Conservation (phyloP, 2,113 vertebrate species). For the Neotoma lepida region DNA sequence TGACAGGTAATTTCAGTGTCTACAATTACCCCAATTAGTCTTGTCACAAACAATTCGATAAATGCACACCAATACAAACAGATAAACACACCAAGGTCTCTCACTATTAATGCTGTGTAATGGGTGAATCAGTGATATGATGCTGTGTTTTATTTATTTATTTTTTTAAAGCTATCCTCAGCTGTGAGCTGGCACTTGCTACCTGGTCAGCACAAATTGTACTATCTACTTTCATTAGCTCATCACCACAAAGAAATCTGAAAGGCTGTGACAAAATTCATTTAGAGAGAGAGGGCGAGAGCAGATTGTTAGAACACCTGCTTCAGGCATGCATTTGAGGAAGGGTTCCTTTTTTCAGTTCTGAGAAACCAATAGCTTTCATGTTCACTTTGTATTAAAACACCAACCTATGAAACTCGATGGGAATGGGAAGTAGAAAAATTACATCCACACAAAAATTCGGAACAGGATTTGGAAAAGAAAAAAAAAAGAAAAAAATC, state of each 20-base stretch:
- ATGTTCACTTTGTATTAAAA: conserved; percentile 79
- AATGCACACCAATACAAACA: conserved; percentile 98
- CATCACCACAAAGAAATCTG: conserved; percentile 92
- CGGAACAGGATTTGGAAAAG: conserved; percentile 19
- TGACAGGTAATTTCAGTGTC: conserved; percentile 99
- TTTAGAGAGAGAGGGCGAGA: conserved; percentile 90
- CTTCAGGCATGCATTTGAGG: conserved; percentile 94
- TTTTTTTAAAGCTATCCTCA: conserved; percentile 90
- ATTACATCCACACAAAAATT: conserved; percentile 75
- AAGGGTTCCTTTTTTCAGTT: conserved; percentile 85
- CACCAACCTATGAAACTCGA: conserved; percentile 83
- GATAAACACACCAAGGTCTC: conserved; percentile 94
- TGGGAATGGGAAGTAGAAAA: conserved; percentile 75
- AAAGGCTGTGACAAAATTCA: conserved; percentile 99
- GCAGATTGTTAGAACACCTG: conserved; percentile 97
- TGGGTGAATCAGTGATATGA: conserved; percentile 95
- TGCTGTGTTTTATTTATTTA: conserved; percentile 90
- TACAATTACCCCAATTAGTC: conserved; percentile 99
- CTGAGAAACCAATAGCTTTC: conserved; percentile 68
- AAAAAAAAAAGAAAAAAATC: not conserved
- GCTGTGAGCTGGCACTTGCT: conserved; percentile 93
- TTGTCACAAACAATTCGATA: conserved; percentile 99
- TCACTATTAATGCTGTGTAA: conserved; percentile 96
- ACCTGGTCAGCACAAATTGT: conserved; percentile 98
- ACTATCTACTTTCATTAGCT: conserved; percentile 99